These are phyloP conservation scores for Epicampocera succincta DNA, from an alignment of 2,888 invertebrate species.

Conservation along the genomic window DNA sequence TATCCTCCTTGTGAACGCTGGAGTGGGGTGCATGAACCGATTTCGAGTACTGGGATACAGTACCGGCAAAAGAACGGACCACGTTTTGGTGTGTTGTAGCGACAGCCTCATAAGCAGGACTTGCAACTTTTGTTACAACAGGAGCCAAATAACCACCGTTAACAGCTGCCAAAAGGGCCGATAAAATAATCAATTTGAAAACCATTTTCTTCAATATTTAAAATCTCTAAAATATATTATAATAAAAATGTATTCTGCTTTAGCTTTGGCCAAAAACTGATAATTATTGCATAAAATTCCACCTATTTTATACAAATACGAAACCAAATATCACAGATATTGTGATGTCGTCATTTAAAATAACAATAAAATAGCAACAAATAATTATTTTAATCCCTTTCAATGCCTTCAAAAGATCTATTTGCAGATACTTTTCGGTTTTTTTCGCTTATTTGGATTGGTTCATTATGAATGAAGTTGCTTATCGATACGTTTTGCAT, in stretches of 20 bases:
- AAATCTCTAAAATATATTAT: not conserved
- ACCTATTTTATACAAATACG: conserved; percentile 54
- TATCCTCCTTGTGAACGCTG: conserved; percentile 84
- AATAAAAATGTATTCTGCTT: conserved; percentile 14
- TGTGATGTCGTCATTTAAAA: conserved; percentile 1
- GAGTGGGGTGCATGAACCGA: conserved; percentile 85
- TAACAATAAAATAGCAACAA: conserved; percentile 6
- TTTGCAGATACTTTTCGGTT: too few relatives aligned
- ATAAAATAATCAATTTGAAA: conserved; percentile 83
- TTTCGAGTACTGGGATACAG: conserved; percentile 84
- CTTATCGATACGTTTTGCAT: too few relatives aligned
- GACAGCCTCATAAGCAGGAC: conserved; percentile 79
- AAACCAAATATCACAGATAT: not conserved
- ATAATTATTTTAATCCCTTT: conserved; percentile 46
- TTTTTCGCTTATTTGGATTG: too few relatives aligned
- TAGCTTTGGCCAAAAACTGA: conserved; percentile 46
- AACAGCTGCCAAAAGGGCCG: conserved; percentile 84
- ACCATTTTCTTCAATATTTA: conserved; percentile 75
- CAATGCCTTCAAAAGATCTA: conserved; percentile 29
- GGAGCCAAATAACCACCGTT: conserved; percentile 84
- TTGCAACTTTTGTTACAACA: conserved; percentile 71
- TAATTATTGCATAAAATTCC: conserved; percentile 1
- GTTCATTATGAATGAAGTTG: too few relatives aligned
- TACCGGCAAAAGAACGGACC: conserved; percentile 83
- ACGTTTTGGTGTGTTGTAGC: conserved; percentile 84